Percentiles rank a stretch among this genome's conserved stretches.
Conservation (phyloP, 2,888 invertebrate species). For the Hirudinaria manillensis region DNA sequence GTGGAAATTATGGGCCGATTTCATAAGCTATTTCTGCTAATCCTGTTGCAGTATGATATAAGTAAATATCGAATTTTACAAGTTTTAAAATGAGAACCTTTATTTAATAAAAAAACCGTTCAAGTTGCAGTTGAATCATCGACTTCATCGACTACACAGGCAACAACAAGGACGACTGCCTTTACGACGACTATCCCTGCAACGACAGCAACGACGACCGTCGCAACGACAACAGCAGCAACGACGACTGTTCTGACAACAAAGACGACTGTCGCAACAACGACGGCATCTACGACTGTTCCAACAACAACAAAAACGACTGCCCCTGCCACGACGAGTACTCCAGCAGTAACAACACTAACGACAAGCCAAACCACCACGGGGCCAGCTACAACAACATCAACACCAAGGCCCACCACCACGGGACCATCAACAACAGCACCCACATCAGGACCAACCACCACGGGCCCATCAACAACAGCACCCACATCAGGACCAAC, state of each 20-base stretch:
- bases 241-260: conserved; percentile 5
- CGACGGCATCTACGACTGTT: neutral
- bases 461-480: neutral
- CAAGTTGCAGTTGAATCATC: neutral
- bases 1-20: no score
- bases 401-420: neutral
- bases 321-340: neutral
- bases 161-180: conserved; percentile 14
- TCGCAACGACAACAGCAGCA: neutral
- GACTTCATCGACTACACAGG: neutral
- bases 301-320: conserved; percentile 13
- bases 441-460: neutral
- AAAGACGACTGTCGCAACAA: neutral
- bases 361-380: neutral
- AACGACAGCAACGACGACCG: conserved; percentile 1
- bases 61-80: no score
- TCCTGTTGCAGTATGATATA: no score
- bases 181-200: neutral
- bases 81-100: no score
- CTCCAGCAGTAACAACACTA: neutral
- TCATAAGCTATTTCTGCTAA: no score
- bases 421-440: neutral
- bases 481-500: neutral
- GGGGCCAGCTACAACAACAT: neutral
- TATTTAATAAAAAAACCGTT: no score